Conservation (phyloP, 2,797 vertebrate genomes). For the Gadopsis bispinosus region DNA sequence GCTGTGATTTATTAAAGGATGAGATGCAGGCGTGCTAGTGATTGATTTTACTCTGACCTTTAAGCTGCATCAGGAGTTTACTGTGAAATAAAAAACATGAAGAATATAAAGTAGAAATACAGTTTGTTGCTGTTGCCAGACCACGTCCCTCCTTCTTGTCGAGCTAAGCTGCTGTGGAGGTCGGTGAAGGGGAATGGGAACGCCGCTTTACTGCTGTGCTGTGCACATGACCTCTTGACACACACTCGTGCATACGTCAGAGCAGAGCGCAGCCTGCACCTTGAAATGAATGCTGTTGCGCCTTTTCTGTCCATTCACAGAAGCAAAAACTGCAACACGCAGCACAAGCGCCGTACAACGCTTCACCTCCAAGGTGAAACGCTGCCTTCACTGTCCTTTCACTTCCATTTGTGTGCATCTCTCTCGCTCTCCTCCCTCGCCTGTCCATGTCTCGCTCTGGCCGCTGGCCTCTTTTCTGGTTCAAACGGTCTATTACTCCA, state of each 20-base stretch:
- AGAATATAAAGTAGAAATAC: constrained; percentile 14
- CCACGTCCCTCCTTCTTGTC: constrained; percentile 19
- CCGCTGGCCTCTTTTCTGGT: constrained; percentile 21
- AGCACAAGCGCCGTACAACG: constrained; percentile 37
- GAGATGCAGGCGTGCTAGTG: not conserved
- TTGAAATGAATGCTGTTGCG: constrained; percentile 37
- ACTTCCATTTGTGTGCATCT: not conserved
- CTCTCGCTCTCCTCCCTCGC: constrained; percentile 4
- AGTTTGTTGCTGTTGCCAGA: constrained; percentile 17
- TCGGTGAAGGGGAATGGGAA: constrained; percentile 40
- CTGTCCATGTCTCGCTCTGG: not conserved
- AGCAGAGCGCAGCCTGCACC: constrained; percentile 52
- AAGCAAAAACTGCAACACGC: constrained; percentile 22
- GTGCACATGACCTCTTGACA: constrained; percentile 51
- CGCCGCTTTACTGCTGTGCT: constrained; percentile 15
- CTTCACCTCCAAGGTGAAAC: constrained; percentile 62
- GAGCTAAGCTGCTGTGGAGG: constrained; percentile 34
- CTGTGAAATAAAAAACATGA: too few species aligned
- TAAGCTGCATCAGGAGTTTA: constrained; percentile 20
- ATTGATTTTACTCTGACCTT: not conserved
- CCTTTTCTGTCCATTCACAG: constrained; percentile 27
- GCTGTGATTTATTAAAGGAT: not conserved
- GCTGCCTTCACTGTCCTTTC: constrained; percentile 16
- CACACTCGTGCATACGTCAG: constrained; percentile 16
- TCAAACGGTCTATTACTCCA: not conserved